phyloP scores from a whole-genome alignment of 2,797 vertebrate genomes.

The Champsocephalus esox region DNA sequence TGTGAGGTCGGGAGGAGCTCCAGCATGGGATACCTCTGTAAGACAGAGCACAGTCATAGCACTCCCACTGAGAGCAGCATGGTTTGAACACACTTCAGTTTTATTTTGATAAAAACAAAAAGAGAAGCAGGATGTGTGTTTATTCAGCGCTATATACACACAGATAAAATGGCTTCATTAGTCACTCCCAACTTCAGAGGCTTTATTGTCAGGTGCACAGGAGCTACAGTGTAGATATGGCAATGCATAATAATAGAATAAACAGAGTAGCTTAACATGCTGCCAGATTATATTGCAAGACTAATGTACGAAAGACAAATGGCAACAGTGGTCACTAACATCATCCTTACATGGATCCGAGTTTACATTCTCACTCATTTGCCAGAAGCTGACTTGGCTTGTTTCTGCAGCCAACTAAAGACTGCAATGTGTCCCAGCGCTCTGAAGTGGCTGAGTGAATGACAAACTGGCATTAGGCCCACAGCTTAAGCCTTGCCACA shows the following conservation, averaged over 20 bases:
- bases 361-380: slow-evolving; percentile 44
- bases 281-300: too few species aligned
- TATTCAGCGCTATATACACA: background rate
- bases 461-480: slow-evolving; percentile 52
- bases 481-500: slow-evolving; percentile 61
- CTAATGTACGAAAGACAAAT: too few species aligned
- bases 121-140: background rate
- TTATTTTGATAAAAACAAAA: background rate
- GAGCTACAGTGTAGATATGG: too few species aligned
- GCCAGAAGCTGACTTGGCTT: slow-evolving; percentile 14
- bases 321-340: background rate
- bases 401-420: slow-evolving; percentile 34
- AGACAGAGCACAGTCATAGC: slow-evolving; percentile 64
- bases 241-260: too few species aligned
- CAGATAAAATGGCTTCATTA: background rate
- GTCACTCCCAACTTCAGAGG: background rate
- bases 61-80: slow-evolving; percentile 24
- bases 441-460: slow-evolving; percentile 38
- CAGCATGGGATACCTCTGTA: slow-evolving; percentile 93
- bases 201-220: too few species aligned
- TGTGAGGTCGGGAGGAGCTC: slow-evolving; percentile 90
- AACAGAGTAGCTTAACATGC: too few species aligned
- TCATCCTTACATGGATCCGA: slow-evolving; percentile 12
- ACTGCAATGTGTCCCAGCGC: slow-evolving; percentile 16
- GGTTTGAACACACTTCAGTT: background rate